These are phyloP conservation scores for Nymphicus hollandicus DNA, from an alignment of 2,113 vertebrate genomes.

Conservation along the genomic window DNA sequence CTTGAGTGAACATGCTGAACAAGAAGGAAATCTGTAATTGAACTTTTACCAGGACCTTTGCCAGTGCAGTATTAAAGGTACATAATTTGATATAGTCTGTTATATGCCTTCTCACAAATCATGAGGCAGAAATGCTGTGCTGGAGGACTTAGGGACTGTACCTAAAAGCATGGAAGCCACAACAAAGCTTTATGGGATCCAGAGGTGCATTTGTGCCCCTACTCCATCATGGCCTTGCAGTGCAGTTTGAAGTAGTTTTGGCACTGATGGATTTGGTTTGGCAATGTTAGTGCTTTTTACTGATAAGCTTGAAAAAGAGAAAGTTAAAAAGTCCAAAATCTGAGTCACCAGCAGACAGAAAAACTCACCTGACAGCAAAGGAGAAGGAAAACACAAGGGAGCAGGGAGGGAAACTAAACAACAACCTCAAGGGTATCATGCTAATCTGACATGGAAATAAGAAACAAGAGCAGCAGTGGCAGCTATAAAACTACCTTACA, in stretches of 20 bases:
- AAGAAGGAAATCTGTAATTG: background rate
- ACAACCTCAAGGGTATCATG: background rate
- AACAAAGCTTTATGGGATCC: background rate
- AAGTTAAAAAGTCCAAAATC: background rate
- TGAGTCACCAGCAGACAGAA: background rate
- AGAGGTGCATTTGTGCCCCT: background rate
- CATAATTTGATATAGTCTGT: background rate
- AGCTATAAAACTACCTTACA: background rate
- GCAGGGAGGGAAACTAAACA: background rate
- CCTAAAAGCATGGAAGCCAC: background rate
- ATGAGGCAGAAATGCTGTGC: background rate
- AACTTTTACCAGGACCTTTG: background rate
- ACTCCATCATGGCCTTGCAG: background rate
- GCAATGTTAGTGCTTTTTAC: background rate
- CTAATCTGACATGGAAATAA: background rate
- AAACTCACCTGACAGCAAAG: background rate
- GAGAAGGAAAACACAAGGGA: background rate
- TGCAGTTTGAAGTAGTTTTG: background rate
- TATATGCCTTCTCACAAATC: background rate
- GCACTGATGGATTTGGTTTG: background rate
- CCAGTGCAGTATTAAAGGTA: background rate
- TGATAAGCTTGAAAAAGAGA: background rate
- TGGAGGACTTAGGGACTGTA: background rate
- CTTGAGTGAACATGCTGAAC: slow-evolving; percentile 1
- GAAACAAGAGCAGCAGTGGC: background rate